Base-by-base conservation (phyloP, 35 echinoderm and acorn worm species). In the Strongylocentrotus purpuratus region DNA sequence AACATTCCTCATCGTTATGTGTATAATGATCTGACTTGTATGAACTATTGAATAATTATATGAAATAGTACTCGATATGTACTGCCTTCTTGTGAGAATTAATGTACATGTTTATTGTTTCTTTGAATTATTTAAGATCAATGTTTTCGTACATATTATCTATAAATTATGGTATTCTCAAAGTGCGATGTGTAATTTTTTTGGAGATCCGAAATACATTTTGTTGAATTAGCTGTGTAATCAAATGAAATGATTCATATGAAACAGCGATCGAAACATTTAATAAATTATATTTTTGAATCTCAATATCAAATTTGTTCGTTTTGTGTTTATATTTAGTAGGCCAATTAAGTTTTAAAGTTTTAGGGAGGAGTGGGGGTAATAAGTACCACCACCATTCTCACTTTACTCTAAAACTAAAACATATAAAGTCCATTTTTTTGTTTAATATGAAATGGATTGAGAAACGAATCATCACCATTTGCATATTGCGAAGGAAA, bases 271-370 rank as follows among this genome's bases (percentile, higher is more conserved):
- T 78, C 28, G 65, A 78, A 7, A 78, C 65, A 28, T n/a, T 22
- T n/a, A 78, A 78, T 78, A 78, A 78, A 78, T 78, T 78, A 78
- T 78, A 78, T 78, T 78, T 78, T 78, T n/a, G 7, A 78, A 78
- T 78, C 20, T 78, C 65, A n/a, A 22, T n/a, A 25, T 78, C 65
- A 41, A 41, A 41, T 41, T 41, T 41, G 35, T 41, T 41, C 35
- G 35, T 41, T 41, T 41, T 41, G 35, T 41, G 35, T 41, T 41
- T 41, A 41, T 41, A 1, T 41, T 41, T 41, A 41, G 35, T 41
- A 7, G 12, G 48, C 7, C 48, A 50, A 7, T 50, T 50, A 0
- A 50, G 0, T 13, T n/a, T n/a, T n/a, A n/a, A 50, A 1, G 6
- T 50, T 3, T 50, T 50, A 5, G 7, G 48, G 48, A 10, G 7